Evolutionary conservation across 2,888 invertebrate species (phyloP).

Genomic region (Drosophila subsilvestris): DNA sequence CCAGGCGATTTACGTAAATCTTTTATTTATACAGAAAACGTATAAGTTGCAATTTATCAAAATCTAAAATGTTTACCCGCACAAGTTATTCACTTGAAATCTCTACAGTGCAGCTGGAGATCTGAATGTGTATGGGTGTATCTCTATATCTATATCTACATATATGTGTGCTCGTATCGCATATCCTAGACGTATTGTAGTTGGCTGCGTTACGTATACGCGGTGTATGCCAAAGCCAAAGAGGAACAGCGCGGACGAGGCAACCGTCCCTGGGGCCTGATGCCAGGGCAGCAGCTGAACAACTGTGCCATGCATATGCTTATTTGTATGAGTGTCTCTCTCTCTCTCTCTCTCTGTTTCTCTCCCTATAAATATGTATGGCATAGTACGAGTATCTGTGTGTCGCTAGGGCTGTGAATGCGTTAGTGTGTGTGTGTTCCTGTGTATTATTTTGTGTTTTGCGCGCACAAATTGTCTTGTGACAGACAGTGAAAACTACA

Average conservation of each 20-base stretch:
- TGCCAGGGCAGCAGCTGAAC: constrained; percentile 72
- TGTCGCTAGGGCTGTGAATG: constrained; percentile 14
- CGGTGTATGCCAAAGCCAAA: constrained; percentile 54
- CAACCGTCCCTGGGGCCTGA: constrained; percentile 60
- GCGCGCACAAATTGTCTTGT: constrained; percentile 80
- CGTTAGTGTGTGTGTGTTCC: constrained; percentile 25
- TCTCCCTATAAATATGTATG: constrained; percentile 23
- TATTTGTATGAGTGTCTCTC: constrained; percentile 43
- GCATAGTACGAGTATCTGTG: not conserved
- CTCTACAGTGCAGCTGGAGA: constrained; percentile 63
- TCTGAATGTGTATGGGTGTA: constrained; percentile 4
- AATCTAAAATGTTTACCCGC: constrained; percentile 81
- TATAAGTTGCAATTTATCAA: constrained; percentile 81
- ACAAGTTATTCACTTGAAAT: constrained; percentile 82
- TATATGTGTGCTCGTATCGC: constrained; percentile 20
- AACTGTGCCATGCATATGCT: constrained; percentile 74
- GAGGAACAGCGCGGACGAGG: constrained; percentile 24
- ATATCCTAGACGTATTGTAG: constrained; percentile 48
- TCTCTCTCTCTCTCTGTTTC: too few relatives aligned
- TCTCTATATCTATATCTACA: constrained; percentile 6
- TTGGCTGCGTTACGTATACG: constrained; percentile 73
- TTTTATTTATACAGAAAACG: constrained; percentile 80
- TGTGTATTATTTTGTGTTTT: constrained; percentile 79
- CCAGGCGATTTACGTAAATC: constrained; percentile 80
- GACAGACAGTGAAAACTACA: constrained; percentile 79